These are phyloP conservation scores for Tachysurus fulvidraco DNA, from an alignment of 2,113 vertebrate genomes.

Conservation along the genomic window DNA sequence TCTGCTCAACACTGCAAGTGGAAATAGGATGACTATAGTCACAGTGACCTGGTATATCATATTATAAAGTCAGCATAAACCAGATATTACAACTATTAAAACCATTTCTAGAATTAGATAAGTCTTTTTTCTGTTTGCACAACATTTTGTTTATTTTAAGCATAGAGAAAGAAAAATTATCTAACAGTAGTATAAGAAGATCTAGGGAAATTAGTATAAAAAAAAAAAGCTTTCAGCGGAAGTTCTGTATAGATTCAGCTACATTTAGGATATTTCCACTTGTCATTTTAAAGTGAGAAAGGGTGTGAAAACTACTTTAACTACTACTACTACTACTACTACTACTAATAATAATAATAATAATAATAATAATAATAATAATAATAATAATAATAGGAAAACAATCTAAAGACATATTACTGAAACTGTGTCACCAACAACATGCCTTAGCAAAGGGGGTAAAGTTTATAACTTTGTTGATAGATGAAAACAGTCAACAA, in stretches of 20 bases:
- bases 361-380: no score
- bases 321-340: no score
- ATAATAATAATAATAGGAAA: no score
- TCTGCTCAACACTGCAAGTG: background rate
- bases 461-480: no score
- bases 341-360: no score
- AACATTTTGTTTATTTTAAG: background rate
- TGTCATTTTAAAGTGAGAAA: background rate
- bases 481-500: no score
- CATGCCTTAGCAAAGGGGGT: no score
- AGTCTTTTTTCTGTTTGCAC: background rate
- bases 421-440: no score
- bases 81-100: background rate
- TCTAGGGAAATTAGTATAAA: background rate
- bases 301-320: no score
- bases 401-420: no score
- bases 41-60: background rate
- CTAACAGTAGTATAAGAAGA: background rate
- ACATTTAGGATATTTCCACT: background rate
- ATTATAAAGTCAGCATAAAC: background rate
- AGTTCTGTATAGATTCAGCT: background rate
- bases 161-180: background rate
- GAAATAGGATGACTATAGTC: background rate
- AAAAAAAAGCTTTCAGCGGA: background rate
- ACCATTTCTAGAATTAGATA: background rate